These are phyloP conservation scores for Epizoanthus stellaris DNA, from an alignment of 92 coral and sea anemone genomes.

Conservation along the genomic window DNA sequence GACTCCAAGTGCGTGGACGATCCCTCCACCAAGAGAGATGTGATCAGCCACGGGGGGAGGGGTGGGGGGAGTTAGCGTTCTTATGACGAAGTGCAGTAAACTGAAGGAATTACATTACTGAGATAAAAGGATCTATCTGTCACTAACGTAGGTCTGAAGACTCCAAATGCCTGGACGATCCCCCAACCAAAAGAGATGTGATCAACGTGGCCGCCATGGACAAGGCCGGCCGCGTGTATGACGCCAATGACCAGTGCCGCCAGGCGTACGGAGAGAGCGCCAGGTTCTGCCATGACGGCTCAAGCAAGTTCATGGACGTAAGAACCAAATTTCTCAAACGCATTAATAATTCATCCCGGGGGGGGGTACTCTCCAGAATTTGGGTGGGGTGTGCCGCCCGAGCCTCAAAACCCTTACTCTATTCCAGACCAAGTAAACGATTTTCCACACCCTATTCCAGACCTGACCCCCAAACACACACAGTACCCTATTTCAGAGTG, in stretches of 20 bases:
- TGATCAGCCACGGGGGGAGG: too few species aligned
- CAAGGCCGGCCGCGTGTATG: conserved; percentile 87
- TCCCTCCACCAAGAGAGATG: conserved; percentile 45
- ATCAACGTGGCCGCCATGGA: conserved; percentile 78
- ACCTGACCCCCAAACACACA: too few species aligned
- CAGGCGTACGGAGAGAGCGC: conserved; percentile 89
- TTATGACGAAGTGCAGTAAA: too few species aligned
- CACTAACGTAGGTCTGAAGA: conserved; percentile 71
- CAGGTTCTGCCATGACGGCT: conserved; percentile 74
- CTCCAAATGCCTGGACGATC: conserved; percentile 93
- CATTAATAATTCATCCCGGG: background rate
- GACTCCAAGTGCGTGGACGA: conserved; percentile 95
- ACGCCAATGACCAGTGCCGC: conserved; percentile 95
- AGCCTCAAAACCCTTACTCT: too few species aligned
- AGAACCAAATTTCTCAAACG: background rate
- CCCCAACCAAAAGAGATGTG: conserved; percentile 81
- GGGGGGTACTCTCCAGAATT: too few species aligned
- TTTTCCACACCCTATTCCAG: too few species aligned
- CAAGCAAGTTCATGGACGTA: conserved; percentile 75
- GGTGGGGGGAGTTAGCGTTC: too few species aligned
- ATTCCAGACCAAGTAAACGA: too few species aligned
- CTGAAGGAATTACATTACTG: too few species aligned
- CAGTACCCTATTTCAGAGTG: too few species aligned
- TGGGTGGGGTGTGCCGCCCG: too few species aligned
- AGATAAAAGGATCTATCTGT: background rate